Base-by-base conservation (phyloP, 2,888 invertebrate species). In the Meandrusa payeni region DNA sequence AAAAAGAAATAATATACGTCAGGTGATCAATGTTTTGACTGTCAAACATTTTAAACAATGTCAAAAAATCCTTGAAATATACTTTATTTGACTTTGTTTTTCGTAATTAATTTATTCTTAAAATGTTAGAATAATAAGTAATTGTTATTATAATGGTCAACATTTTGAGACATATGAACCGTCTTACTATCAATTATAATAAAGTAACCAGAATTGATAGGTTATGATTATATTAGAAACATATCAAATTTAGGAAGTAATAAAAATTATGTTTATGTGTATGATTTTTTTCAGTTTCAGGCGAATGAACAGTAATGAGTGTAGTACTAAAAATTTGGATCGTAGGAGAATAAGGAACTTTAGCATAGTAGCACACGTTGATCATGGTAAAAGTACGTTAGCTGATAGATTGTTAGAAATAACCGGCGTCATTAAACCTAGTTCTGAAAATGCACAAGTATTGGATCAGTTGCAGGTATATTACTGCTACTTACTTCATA, bases 291-390 rank as follows among this genome's bases (percentile, higher is more conserved):
- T 31, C 38, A 73, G 71, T 37, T 49, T 57, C 19, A 60, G 54
- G 17, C 70, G 76, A 12, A 54, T 57, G 28, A 69, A 62, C 2
- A 74, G 72, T 55, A 61, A 69, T 26, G 59, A 73, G 40, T 50
- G 51, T 6, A 45, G 47, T 2, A 53, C 55, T 5, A 63, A 64
- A 17, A 46, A 42, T 12, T 44, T 70, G 29, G 73, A 79, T 23
- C 64, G 72, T n/a, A 64, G 54, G 24, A 76, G 65, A 52, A 96
- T 97, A 27, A 89, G 98, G 43, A 98, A 98, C 75, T 98, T 98
- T 68, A 95, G 97, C 76, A 98, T 99, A 61, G 97, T 99, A 50
- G 99, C 99, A n/a, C 99, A 99, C 81, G 95, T 99, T 1, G 99
- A 99, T 76, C 99, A 99, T 88, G 99, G 99, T 0, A 99, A 99